Conservation (phyloP, 2,797 vertebrate species). For the Bryconaethiops microstoma region DNA sequence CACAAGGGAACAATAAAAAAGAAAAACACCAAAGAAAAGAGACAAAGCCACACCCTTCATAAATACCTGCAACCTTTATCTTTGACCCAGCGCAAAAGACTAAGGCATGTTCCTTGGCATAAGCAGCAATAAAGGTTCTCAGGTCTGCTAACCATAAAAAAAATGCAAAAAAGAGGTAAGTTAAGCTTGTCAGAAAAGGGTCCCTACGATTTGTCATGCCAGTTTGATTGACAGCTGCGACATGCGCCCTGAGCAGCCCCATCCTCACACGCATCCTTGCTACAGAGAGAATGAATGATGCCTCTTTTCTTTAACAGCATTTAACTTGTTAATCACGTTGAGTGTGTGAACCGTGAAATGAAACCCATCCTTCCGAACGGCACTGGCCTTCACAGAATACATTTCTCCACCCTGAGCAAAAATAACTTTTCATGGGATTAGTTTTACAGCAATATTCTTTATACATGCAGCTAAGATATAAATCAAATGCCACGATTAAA, state of each 20-base stretch:
- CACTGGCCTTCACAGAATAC: conserved; percentile 76
- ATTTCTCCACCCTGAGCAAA: conserved; percentile 68
- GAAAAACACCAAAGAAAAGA: background rate
- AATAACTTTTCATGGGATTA: conserved; percentile 72
- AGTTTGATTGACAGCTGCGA: conserved; percentile 70
- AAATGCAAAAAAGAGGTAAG: background rate
- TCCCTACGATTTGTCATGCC: conserved; percentile 60
- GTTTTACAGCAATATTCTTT: conserved; percentile 66
- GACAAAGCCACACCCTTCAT: background rate
- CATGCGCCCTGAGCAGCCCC: conserved; percentile 62
- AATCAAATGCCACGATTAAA: conserved; percentile 33
- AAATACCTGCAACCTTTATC: background rate
- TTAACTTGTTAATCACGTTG: conserved; percentile 84
- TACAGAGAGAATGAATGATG: conserved; percentile 62
- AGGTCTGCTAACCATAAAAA: conserved; percentile 12
- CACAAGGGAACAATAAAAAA: background rate
- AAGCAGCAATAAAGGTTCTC: background rate
- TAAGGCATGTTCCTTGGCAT: background rate
- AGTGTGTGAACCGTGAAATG: conserved; percentile 83
- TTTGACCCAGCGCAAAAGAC: background rate
- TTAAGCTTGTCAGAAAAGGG: conserved; percentile 63
- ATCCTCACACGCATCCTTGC: conserved; percentile 47
- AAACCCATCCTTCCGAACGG: conserved; percentile 77
- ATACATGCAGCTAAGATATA: conserved; percentile 47
- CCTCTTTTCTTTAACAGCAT: conserved; percentile 73